Percentiles rank a stretch among this genome's conserved stretches.
These are phyloP conservation scores for Poeciliopsis paucimaculata DNA, from an alignment of 2,797 vertebrate genomes.

Conservation along the genomic window DNA sequence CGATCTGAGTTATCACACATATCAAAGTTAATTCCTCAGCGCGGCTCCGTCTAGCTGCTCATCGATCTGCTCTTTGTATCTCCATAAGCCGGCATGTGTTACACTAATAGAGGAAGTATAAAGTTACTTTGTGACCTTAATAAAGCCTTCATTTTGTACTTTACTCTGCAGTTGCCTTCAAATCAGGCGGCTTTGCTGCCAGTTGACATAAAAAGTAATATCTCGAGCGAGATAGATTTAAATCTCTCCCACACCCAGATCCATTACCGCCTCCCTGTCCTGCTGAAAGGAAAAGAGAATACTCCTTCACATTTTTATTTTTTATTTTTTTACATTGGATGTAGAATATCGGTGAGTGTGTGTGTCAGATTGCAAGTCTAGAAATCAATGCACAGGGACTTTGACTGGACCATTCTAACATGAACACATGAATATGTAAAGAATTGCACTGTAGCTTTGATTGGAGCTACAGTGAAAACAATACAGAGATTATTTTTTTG, in stretches of 20 bases:
- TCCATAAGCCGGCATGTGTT: slow-evolving; percentile 67
- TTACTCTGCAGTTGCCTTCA: slow-evolving; percentile 36
- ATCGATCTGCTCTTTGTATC: slow-evolving; percentile 76
- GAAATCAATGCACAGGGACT: neutral
- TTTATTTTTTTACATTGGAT: neutral
- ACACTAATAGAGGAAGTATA: slow-evolving; percentile 73
- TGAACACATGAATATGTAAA: neutral
- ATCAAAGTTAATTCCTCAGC: slow-evolving; percentile 61
- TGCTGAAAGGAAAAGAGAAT: neutral
- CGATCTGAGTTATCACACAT: slow-evolving; percentile 63
- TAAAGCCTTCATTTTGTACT: slow-evolving; percentile 73
- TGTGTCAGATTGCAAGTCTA: neutral
- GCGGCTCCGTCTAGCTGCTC: slow-evolving; percentile 51
- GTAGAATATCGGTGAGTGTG: neutral
- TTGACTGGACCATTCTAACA: neutral
- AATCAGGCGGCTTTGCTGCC: slow-evolving; percentile 49
- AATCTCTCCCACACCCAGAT: slow-evolving; percentile 31
- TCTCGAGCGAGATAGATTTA: slow-evolving; percentile 19
- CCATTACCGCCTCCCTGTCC: neutral
- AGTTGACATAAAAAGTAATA: slow-evolving; percentile 50
- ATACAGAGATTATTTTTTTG: neutral
- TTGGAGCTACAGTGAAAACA: neutral
- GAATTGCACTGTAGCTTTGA: neutral
- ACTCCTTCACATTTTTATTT: neutral
- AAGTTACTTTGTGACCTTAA: slow-evolving; percentile 79